Base-by-base conservation (phyloP, 2,888 invertebrate genomes). In the Actias luna region DNA sequence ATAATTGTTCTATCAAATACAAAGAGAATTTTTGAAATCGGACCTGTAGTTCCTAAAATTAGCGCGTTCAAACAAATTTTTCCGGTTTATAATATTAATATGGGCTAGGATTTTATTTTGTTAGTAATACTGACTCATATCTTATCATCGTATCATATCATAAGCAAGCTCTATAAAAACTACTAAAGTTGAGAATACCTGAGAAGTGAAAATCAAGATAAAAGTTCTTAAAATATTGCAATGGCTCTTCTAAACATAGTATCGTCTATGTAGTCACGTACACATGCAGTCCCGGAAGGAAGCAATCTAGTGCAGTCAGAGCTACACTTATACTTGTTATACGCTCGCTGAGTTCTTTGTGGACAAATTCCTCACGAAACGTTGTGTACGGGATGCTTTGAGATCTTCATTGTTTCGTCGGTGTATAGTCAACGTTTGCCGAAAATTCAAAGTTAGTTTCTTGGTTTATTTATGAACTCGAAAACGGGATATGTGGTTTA, bases 251-350 rank as follows among this genome's bases (percentile, higher is more conserved):
- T 57, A 31, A 58, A 39, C 61, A 42, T 22, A 27, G 36, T 58
- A 52, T 55, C 63, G 39, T 36, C 39, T 58, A 58, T 29, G 57
- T 16, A 77, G 78, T 71, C 78, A 76, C 77, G 72, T 75, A 64
- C 63, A 60, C 64, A 67, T 65, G 66, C 61, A 64, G 63, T 58
- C 58, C 46, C 68, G 77, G 79, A 77, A 77, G 77, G 75, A 75
- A 76, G 71, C 69, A 76, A 77, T 77, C 74, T 68, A 57, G 60
- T 63, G 68, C 69, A 74, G 74, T 68, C 67, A 12, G 58, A 52
- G 59, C 59, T 39, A 18, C 55, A 18, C 50, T 59, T 63, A 52
- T 61, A 65, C 66, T 64, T 69, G 67, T 61, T 61, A 61, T 31
- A 46, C 60, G 46, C 36, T 52, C 35, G 52, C 22, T 29, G 33